phyloP scores from a whole-genome alignment of 1,140 invertebrate species.

The Choristoneura fumiferana region DNA sequence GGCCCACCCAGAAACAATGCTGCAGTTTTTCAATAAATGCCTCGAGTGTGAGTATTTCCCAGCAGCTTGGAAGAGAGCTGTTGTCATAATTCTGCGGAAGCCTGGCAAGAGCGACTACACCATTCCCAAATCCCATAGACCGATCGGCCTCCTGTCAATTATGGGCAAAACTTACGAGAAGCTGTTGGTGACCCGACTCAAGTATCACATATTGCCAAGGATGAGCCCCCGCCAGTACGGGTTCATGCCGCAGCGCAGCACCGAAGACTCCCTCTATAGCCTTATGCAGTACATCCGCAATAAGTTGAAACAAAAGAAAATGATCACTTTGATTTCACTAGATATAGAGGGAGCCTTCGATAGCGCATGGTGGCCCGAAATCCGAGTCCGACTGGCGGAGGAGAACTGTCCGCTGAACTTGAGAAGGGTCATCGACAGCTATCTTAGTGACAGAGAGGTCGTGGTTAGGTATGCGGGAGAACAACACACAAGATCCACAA shows the following conservation, averaged over 20 bases:
- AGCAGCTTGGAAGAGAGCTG: neutral
- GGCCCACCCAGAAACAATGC: neutral
- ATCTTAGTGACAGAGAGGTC: too few species aligned
- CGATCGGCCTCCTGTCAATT: too few species aligned
- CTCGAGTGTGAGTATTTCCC: neutral
- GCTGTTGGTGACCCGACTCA: neutral
- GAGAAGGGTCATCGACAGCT: neutral
- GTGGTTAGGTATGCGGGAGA: conserved; percentile 1
- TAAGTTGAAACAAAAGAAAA: neutral
- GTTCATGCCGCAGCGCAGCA: conserved; percentile 8
- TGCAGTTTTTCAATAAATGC: neutral
- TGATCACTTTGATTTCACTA: neutral
- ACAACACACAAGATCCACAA: neutral
- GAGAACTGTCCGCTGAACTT: neutral
- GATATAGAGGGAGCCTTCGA: conserved; percentile 12
- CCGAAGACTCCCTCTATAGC: too few species aligned
- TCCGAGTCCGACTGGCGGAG: neutral
- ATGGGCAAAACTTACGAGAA: conserved; percentile 15
- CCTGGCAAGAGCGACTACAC: too few species aligned
- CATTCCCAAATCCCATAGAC: too few species aligned
- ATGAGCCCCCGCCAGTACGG: neutral
- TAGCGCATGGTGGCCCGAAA: conserved; percentile 8
- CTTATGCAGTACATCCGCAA: neutral
- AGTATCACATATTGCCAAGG: neutral
- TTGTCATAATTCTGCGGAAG: neutral